Conservation (phyloP, 2,113 vertebrate genomes). For the Collichthys lucidus region DNA sequence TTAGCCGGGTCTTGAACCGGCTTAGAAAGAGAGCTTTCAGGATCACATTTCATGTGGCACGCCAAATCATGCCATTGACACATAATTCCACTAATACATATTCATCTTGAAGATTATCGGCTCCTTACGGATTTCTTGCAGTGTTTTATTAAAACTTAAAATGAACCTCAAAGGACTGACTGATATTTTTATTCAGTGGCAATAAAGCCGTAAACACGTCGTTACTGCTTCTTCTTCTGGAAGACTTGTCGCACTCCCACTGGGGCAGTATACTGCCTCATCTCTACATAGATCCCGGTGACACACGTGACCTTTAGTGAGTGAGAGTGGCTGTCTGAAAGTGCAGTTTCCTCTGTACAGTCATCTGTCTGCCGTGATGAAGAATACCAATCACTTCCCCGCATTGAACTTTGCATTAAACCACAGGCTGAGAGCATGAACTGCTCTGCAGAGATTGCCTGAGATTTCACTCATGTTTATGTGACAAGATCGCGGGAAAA, state of each 20-base stretch:
- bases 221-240: constrained; percentile 14
- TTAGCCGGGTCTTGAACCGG: constrained; percentile 60
- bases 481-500: not conserved
- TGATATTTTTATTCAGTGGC: too few relatives aligned
- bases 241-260: not conserved
- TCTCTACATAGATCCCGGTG: not conserved
- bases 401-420: not conserved
- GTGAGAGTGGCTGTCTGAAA: constrained; percentile 24
- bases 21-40: constrained; percentile 51
- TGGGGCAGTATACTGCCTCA: not conserved
- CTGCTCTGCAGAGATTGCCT: not conserved
- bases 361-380: not conserved
- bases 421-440: not conserved
- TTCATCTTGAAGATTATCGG: constrained; percentile 44
- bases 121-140: constrained; percentile 5
- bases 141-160: constrained; percentile 7
- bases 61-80: constrained; percentile 59
- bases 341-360: constrained; percentile 5
- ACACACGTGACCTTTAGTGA: constrained; percentile 31
- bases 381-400: constrained; percentile 1
- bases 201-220: constrained; percentile 11
- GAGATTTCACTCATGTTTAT: not conserved
- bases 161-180: not conserved
- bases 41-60: constrained; percentile 53
- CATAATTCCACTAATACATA: constrained; percentile 39